Evolutionary conservation across 2,888 invertebrate genomes (phyloP).

Genomic region (Antheraea assamensis): DNA sequence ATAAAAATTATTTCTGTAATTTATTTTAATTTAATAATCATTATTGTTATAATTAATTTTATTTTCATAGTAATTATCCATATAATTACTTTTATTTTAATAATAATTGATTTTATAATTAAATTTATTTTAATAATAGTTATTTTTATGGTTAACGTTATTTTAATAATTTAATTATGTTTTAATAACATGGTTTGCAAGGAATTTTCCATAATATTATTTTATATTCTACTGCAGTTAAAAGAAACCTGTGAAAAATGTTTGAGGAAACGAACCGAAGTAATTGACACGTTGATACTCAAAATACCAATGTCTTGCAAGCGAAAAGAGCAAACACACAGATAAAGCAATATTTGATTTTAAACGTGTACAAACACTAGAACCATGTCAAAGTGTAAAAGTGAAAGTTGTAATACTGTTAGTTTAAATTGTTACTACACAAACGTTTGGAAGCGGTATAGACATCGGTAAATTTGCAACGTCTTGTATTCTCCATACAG

Average conservation of each 20-base stretch:
- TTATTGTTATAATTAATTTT: no score
- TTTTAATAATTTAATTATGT: no score
- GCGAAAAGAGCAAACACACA: background rate
- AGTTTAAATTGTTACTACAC: background rate
- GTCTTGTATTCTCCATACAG: background rate
- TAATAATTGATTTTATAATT: no score
- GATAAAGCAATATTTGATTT: background rate
- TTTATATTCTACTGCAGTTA: background rate
- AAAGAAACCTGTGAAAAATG: background rate
- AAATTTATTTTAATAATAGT: no score
- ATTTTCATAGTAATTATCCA: no score
- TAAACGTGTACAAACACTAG: background rate
- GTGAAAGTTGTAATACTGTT: slow-evolving; percentile 4
- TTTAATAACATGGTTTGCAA: no score
- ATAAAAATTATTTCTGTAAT: no score
- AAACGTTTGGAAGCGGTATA: background rate
- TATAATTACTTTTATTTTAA: no score
- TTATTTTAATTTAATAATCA: no score
- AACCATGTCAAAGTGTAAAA: background rate
- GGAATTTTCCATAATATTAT: background rate
- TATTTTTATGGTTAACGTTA: no score
- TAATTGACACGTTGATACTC: background rate
- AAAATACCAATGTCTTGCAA: background rate
- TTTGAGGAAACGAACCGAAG: background rate
- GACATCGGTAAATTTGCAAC: background rate